These are phyloP conservation scores for Tupaia chinensis DNA, from an alignment of 2,113 vertebrate species.

Conservation along the genomic window DNA sequence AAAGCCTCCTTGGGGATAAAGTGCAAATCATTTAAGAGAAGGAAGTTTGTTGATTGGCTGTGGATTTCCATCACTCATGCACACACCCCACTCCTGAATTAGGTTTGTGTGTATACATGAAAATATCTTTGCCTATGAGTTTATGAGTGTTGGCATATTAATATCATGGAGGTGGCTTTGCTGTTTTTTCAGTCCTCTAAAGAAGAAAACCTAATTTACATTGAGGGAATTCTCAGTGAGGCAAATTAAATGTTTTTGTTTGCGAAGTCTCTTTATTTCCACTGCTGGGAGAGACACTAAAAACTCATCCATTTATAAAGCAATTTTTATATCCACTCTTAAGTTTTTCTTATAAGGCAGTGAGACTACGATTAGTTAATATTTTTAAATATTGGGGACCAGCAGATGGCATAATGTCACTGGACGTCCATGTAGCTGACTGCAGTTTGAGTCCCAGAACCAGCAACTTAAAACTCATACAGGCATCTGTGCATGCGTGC, in stretches of 20 bases:
- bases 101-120: neutral
- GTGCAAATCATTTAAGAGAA: conserved; percentile 14
- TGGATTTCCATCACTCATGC: neutral
- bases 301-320: neutral
- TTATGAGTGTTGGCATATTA: neutral
- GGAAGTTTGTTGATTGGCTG: conserved; percentile 52
- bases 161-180: neutral
- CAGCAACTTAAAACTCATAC: too few species aligned
- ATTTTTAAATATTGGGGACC: neutral
- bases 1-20: conserved; percentile 62
- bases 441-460: too few species aligned
- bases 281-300: neutral
- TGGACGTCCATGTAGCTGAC: too few species aligned
- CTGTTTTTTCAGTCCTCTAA: neutral
- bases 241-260: neutral
- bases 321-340: neutral
- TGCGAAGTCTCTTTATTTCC: neutral
- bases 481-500: too few species aligned
- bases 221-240: conserved; percentile 11
- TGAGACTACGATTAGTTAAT: neutral
- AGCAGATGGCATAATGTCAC: too few species aligned
- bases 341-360: neutral
- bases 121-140: neutral
- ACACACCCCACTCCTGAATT: neutral
- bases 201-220: neutral